Evolutionary conservation across 2,113 vertebrate species (phyloP).

Genomic region (Gyps fulvus): DNA sequence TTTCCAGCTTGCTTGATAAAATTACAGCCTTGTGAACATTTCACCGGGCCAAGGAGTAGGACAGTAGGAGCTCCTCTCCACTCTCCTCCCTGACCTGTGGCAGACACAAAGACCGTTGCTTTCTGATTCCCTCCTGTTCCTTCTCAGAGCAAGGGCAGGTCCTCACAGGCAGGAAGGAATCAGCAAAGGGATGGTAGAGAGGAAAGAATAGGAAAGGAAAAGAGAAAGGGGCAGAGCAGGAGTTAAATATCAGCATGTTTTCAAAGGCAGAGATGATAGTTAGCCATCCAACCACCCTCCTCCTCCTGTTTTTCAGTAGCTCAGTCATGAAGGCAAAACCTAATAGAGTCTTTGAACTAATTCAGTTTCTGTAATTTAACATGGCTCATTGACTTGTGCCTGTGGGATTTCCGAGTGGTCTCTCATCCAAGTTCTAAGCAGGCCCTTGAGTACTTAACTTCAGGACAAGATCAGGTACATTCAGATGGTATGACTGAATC

Average conservation of each 20-base stretch:
- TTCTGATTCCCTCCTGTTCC: neutral
- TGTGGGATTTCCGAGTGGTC: neutral
- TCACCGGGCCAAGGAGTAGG: neutral
- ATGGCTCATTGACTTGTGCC: neutral
- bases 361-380: conserved; percentile 37
- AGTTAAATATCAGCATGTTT: neutral
- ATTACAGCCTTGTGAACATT: neutral
- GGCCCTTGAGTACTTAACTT: neutral
- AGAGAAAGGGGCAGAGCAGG: neutral
- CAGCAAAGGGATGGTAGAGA: neutral
- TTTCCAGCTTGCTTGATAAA: conserved; percentile 42
- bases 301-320: neutral
- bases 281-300: neutral
- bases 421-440: neutral
- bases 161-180: neutral
- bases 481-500: neutral
- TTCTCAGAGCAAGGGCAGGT: neutral
- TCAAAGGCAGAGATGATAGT: neutral
- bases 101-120: neutral
- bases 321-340: neutral
- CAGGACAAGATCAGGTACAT: neutral
- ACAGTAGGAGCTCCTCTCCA: neutral
- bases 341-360: conserved; percentile 23
- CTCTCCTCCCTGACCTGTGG: neutral
- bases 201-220: neutral